Evolutionary conservation across 2,888 invertebrate species (phyloP), one percentile per base, ranked within the genome.

Genomic region (Aspidiotus destructor): DNA sequence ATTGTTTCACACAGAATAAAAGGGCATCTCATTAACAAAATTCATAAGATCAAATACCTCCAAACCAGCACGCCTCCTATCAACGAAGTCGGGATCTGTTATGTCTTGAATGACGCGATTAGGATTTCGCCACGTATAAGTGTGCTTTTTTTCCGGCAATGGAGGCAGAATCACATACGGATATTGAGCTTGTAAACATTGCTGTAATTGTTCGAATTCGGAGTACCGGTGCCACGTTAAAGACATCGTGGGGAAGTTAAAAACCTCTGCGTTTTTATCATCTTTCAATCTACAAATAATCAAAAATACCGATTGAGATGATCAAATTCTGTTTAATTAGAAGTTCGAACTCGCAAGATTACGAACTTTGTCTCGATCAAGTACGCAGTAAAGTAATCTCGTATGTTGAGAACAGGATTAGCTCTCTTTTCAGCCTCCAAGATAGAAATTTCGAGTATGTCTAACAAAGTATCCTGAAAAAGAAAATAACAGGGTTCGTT

Each of bases 11-110:
- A 28, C 28, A 28, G 28, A 28, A 28, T 5, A 28, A 28, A 28
- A 28, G 1, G 1, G 28, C 5, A 28, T 28, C 28, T 28, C 5
- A 28, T 28, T 28, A 28, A 28, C 28, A 28, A 28, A 28, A 28
- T 28, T 28, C 28, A 28, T 28, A 28, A 3, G 28, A 28, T 41
- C 40, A 28, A 54, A 15, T 54, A 68, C 83, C 78, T 91, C 90
- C 1, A 91, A 80, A 0, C 89, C 89, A 5, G 87, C 88, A 71
- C 90, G 80, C 71, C 91, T 80, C n/a, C 90, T 81, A 76, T 91
- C 90, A 44, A 91, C 84, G 76, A 91, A 91, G 75, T 89, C 89
- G 0, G 89, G 87, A 77, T 90, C 89, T 73, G 89, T 88, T 13
- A 88, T 87, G 76, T 91, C 90, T 1, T 70, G 68, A 48, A 60